Evolutionary conservation across 2,113 vertebrate species (phyloP).

Genomic region (Nipponia nippon): DNA sequence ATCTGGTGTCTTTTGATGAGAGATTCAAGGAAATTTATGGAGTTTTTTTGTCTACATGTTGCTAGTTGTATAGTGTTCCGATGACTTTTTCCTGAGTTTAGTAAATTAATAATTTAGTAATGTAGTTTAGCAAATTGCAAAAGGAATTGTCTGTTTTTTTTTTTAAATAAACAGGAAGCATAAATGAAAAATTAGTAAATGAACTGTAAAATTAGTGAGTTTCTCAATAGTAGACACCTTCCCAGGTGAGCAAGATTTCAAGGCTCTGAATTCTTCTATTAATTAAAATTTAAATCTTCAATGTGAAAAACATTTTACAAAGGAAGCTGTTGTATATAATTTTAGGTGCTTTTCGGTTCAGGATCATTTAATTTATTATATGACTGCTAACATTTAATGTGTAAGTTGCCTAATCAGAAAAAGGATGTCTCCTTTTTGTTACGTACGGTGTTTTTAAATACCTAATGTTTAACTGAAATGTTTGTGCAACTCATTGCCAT

Average conservation of each 20-base stretch:
- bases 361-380: neutral
- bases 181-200: neutral
- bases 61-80: neutral
- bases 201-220: neutral
- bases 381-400: neutral
- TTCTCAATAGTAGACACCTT: neutral
- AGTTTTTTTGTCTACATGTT: neutral
- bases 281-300: neutral
- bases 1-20: neutral
- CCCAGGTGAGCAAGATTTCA: neutral
- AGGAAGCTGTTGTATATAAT: neutral
- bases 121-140: neutral
- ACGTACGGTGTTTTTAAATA: neutral
- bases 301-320: neutral
- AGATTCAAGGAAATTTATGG: neutral
- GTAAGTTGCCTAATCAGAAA: neutral
- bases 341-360: neutral
- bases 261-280: neutral
- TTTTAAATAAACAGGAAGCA: neutral
- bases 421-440: neutral
- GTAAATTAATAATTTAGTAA: neutral
- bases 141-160: neutral
- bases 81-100: neutral
- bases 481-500: neutral
- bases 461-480: neutral